Evolutionary conservation across 2,113 vertebrate species (phyloP).

Genomic region (Psophia crepitans): DNA sequence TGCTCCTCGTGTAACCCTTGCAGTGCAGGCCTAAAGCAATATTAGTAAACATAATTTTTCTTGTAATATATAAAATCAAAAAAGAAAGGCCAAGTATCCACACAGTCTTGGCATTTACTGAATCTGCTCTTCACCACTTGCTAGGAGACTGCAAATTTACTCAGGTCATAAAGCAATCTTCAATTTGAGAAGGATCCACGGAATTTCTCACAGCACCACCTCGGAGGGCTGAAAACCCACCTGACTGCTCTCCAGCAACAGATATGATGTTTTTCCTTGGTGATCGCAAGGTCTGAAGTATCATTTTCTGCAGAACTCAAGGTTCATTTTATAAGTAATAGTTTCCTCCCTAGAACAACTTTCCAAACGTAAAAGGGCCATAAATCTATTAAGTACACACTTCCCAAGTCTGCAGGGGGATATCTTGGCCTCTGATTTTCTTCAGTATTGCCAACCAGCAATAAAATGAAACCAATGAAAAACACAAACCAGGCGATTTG

Average conservation of each 20-base stretch:
- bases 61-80: constrained; percentile 37
- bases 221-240: neutral
- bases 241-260: neutral
- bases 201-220: neutral
- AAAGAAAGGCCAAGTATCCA: constrained; percentile 56
- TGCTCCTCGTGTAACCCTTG: neutral
- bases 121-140: constrained; percentile 41
- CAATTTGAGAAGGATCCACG: neutral
- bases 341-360: neutral
- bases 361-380: neutral
- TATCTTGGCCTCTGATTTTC: neutral
- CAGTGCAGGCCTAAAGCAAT: neutral
- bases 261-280: neutral
- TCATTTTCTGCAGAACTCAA: neutral
- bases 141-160: constrained; percentile 33
- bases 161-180: constrained; percentile 29
- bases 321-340: neutral
- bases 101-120: constrained; percentile 66
- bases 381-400: constrained; percentile 4
- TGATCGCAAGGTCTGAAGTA: neutral
- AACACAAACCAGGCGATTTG: neutral
- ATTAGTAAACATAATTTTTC: neutral
- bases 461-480: constrained; percentile 3
- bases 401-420: neutral
- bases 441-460: constrained; percentile 9